Evolutionary conservation across 2,113 vertebrate species (phyloP).

Genomic region (Sceloporus undulatus): DNA sequence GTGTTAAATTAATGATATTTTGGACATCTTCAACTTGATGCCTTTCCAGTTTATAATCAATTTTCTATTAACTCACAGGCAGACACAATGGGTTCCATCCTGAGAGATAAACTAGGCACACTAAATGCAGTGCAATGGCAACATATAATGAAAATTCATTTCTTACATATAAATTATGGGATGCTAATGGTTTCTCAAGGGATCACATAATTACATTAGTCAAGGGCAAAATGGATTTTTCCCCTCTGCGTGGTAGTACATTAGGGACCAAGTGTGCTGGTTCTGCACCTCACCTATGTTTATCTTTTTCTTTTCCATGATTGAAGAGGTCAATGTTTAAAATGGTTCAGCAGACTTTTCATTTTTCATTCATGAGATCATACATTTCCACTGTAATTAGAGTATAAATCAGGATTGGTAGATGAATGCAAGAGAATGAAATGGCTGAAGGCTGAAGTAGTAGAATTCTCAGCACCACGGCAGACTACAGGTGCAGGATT

Average conservation of each 20-base stretch:
- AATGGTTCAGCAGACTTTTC: neutral
- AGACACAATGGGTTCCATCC: neutral
- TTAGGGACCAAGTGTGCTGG: neutral
- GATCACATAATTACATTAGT: conserved; percentile 28
- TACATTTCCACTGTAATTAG: conserved; percentile 9
- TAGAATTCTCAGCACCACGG: neutral
- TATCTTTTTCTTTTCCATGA: neutral
- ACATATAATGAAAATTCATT: conserved; percentile 42
- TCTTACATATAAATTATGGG: conserved; percentile 52
- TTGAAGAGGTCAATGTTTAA: neutral
- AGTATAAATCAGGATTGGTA: conserved; percentile 6
- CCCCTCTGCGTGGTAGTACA: conserved; percentile 5
- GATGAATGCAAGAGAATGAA: neutral
- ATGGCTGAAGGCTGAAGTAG: neutral
- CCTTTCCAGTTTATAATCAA: conserved; percentile 26
- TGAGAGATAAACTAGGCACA: conserved; percentile 3
- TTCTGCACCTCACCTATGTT: neutral
- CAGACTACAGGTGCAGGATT: neutral
- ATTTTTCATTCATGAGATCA: neutral
- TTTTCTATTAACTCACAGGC: conserved; percentile 27
- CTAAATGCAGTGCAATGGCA: conserved; percentile 1
- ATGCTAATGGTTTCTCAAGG: conserved; percentile 61
- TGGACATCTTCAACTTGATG: neutral
- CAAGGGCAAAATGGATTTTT: conserved; percentile 39
- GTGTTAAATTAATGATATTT: conserved; percentile 31